These are phyloP conservation scores for Indri indri DNA, from an alignment of 2,113 vertebrate genomes.

Conservation along the genomic window DNA sequence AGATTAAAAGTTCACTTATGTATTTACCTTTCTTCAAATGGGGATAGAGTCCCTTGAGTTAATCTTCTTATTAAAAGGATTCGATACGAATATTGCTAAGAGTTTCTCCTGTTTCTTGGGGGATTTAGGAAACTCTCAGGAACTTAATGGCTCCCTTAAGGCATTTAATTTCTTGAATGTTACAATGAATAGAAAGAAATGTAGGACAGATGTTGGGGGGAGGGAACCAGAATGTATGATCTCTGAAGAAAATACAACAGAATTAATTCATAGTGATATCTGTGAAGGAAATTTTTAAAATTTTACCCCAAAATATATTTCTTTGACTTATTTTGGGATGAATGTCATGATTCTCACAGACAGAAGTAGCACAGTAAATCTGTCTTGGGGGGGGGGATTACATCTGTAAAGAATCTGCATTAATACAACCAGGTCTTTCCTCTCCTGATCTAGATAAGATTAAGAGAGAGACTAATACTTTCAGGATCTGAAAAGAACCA, in stretches of 20 bases:
- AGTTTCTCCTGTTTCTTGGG: background rate
- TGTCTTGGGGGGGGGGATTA: no score
- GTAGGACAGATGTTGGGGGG: fast-evolving
- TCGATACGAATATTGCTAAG: background rate
- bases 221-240: background rate
- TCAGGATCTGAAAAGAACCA: no score
- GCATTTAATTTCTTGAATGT: background rate
- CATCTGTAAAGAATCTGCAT: no score
- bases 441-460: no score
- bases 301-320: no score
- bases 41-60: background rate
- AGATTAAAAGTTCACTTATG: background rate
- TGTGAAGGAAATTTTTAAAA: no score
- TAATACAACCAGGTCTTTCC: no score
- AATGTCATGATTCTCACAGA: no score
- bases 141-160: constrained; percentile 13
- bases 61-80: background rate
- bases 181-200: background rate
- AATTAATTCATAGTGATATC: background rate
- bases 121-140: background rate
- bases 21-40: background rate
- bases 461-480: no score
- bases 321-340: no score
- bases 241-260: background rate
- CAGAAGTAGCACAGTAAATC: no score